phyloP scores from a whole-genome alignment of 2,113 vertebrate genomes.

The Barbus barbus region DNA sequence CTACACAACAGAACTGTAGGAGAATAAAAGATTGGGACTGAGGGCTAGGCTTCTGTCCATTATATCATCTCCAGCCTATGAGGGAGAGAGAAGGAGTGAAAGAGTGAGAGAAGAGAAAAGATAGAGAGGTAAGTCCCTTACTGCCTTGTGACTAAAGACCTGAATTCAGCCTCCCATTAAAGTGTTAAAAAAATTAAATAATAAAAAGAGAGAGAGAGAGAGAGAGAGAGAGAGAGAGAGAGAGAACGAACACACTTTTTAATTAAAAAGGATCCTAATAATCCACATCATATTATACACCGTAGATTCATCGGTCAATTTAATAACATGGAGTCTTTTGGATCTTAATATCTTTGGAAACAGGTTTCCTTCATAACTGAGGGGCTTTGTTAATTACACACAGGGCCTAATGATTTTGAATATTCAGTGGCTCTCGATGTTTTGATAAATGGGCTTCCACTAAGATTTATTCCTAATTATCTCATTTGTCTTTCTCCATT shows the following conservation, averaged over 20 bases:
- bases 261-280: slow-evolving; percentile 89
- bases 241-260: slow-evolving; percentile 80
- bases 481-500: slow-evolving; percentile 99
- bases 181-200: slow-evolving; percentile 83
- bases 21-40: slow-evolving; percentile 68
- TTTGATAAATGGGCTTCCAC: slow-evolving; percentile 96
- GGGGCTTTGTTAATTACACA: slow-evolving; percentile 89
- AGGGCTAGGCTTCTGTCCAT: slow-evolving; percentile 67
- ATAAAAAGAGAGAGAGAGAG: slow-evolving; percentile 18
- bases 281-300: slow-evolving; percentile 89
- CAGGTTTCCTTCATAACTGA: slow-evolving; percentile 88
- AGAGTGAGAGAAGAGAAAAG: not conserved
- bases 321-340: slow-evolving; percentile 89
- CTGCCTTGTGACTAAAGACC: slow-evolving; percentile 76
- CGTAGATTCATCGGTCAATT: slow-evolving; percentile 89
- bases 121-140: slow-evolving; percentile 56
- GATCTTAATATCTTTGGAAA: slow-evolving; percentile 91
- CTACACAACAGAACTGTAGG: slow-evolving; percentile 63
- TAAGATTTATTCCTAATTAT: slow-evolving; percentile 99
- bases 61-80: slow-evolving; percentile 42
- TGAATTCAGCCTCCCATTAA: slow-evolving; percentile 81
- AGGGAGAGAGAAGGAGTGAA: slow-evolving; percentile 23
- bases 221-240: slow-evolving; percentile 31
- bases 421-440: slow-evolving; percentile 94
- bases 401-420: slow-evolving; percentile 95